These are phyloP conservation scores for Brachionus asplanchnoidis DNA, from an alignment of 1,140 invertebrate genomes.

Conservation along the genomic window DNA sequence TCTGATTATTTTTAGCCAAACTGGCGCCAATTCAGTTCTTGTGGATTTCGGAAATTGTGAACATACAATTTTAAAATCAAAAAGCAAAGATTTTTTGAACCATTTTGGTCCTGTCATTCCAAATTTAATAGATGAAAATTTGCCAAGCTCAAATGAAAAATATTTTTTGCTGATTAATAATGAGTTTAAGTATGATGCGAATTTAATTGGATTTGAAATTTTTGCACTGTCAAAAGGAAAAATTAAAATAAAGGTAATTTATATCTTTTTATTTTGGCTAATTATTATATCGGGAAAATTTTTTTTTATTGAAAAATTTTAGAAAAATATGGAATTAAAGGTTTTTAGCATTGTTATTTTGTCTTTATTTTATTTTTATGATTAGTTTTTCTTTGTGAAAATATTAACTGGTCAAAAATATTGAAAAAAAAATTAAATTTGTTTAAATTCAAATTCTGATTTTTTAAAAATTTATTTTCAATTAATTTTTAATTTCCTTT, in stretches of 20 bases:
- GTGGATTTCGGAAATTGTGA: not conserved
- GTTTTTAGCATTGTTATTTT: no score
- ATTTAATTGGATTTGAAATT: not conserved
- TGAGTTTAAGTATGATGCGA: not conserved
- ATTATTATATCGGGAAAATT: no score
- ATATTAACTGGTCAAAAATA: no score
- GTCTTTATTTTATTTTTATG: no score
- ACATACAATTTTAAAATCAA: not conserved
- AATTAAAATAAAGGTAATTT: not conserved
- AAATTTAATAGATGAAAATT: not conserved
- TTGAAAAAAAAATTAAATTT: no score
- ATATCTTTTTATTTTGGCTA: no score
- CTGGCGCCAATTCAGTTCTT: not conserved
- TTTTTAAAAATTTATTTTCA: no score
- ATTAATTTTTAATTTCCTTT: no score
- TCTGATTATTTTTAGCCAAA: not conserved
- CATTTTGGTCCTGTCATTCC: not conserved
- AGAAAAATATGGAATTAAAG: not conserved
- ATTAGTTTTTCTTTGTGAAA: no score
- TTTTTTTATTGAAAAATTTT: not conserved
- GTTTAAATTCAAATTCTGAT: no score
- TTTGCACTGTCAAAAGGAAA: not conserved
- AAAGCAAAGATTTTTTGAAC: not conserved
- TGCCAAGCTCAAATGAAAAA: not conserved
- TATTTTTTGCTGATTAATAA: not conserved